These are phyloP conservation scores for Axis porcinus DNA, from an alignment of 2,113 vertebrate genomes.

Conservation along the genomic window DNA sequence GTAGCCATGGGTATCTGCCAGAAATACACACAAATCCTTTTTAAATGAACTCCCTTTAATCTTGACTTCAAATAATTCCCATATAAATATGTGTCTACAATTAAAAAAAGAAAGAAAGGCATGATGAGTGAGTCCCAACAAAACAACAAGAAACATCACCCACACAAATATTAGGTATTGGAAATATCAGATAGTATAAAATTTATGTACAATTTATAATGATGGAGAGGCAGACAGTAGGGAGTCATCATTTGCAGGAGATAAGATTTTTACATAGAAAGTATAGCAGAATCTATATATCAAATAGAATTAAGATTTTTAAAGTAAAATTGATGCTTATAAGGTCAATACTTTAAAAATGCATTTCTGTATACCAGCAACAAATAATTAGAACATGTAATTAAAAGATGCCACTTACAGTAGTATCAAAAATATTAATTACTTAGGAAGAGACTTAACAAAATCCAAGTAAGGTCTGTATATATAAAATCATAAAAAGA, in stretches of 20 bases:
- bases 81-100: slow-evolving; percentile 15
- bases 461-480: neutral
- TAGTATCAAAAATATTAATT: neutral
- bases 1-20: neutral
- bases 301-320: neutral
- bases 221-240: neutral
- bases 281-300: neutral
- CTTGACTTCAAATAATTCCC: slow-evolving; percentile 7
- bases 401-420: neutral
- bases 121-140: neutral
- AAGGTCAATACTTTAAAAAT: neutral
- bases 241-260: neutral
- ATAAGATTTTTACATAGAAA: neutral
- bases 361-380: neutral
- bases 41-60: slow-evolving; percentile 24
- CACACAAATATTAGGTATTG: neutral
- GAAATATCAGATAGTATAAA: neutral
- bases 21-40: slow-evolving; percentile 50
- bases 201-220: neutral
- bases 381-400: neutral
- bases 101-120: neutral
- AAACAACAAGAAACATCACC: neutral
- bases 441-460: neutral
- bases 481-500: neutral
- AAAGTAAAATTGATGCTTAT: neutral